Evolutionary conservation across 2,113 vertebrate species (phyloP), one percentile per base, ranked within the genome.

Genomic region (Pteronura brasiliensis): DNA sequence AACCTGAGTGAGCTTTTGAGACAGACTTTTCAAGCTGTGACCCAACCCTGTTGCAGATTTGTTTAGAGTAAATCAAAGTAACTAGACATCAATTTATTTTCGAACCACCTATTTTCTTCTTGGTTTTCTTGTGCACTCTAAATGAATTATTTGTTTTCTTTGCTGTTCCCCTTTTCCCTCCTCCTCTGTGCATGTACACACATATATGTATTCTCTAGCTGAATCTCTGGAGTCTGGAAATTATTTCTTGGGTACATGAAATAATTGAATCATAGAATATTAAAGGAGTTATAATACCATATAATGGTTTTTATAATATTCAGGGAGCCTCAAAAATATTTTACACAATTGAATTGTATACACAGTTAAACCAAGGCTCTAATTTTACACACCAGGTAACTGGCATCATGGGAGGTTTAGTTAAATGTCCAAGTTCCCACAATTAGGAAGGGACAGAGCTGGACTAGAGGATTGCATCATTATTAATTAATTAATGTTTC

Each of bases 21-120:
- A 96, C 85, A 98, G 36, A 79, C 7, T 31, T 84, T 90, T 72
- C 44, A 34, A 14, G 0, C 0, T 65, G 74, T 1, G 3, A 97
- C 77, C 1, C 39, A 84, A 87, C 1, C 15, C 3, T 89, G 17
- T 67, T 79, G 61, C 69, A 94, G 95, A 71, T 61, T 97, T 84
- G 0, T 88, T 98, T 96, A 92, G 88, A 96, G 65, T 88, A 94
- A 98, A 96, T 92, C 69, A 93, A 98, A 97, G 88, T 72, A 82
- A 61, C 1, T 65, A 42, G 63, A 67, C 14, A n/a, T 81, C 76
- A 61, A 2, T 92, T 71, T 90, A 83, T 97, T 90, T 97, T 96
- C 34, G 17, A 93, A 82, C 29, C 34, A 67, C 25, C 39, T 97
- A 47, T 94, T 96, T 98, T 97, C 44, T 44, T 80, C 42, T 93